Base-by-base conservation (phyloP, 2,797 vertebrate species). In the Diplodus sargus region DNA sequence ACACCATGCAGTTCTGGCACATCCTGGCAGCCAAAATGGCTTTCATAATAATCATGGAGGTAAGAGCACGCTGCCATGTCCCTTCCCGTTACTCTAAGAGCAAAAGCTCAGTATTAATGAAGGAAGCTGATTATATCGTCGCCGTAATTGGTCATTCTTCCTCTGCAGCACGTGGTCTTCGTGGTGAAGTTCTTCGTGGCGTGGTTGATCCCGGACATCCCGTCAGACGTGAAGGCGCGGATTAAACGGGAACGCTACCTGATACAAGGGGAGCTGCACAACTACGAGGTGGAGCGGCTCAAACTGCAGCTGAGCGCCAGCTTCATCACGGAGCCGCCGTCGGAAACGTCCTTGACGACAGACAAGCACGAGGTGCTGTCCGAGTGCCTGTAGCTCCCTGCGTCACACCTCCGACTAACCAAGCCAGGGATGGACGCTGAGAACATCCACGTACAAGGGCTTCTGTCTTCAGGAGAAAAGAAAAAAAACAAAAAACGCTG, bases 131-230 rank as follows among this genome's bases (percentile, higher is more conserved):
- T 56, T 3, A 2, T 23, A 58, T 62, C 4, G 34, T 48, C 0
- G 60, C 65, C 5, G 0, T 65, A 4, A 17, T 45, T 64, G 28
- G 45, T 66, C 0, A 8, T 1, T 12, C 20, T 69, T 69, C 49
- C 22, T 18, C 78, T 67, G 23, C 85, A 99, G 97, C 98, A 99
- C 0, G 86, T 99, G 60, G 97, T 99, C 20, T 99, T 99, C 70
- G 88, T 97, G 62, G 95, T 98, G 76, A 99, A 99, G 86, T 99
- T 99, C 94, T 96, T 98, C 0, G 95, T 99, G 78, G 97, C 97
- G 0, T 99, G 97, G 97, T 92, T 99, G 94, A 99, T 99, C 84
- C 97, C 98, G 0, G 98, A 99, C 28, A 92, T 99, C 62, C 97
- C 97, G 0, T 93, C 96, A 16, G 97, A 97, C 0, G 97, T 99